Percentiles rank a stretch among this genome's conserved stretches.
Conservation (phyloP, 2,888 invertebrate genomes). For the Amblyteles armatorius region DNA sequence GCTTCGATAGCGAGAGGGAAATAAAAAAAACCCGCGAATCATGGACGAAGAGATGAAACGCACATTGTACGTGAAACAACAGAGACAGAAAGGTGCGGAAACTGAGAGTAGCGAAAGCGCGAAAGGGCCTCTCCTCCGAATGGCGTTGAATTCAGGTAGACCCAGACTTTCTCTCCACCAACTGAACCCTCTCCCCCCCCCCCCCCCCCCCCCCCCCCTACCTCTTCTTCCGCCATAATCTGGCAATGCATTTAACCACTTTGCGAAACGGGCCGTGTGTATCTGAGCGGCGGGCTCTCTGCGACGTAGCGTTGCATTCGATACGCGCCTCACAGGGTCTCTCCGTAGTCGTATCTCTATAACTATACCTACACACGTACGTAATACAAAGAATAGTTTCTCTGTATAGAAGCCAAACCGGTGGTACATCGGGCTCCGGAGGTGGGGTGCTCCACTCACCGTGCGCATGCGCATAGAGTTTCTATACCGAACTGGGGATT, state of each 20-base stretch:
- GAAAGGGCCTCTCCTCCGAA: constrained; percentile 45
- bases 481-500: constrained; percentile 59
- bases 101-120: constrained; percentile 34
- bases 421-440: constrained; percentile 21
- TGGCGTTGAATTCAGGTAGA: constrained; percentile 22
- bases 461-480: constrained; percentile 64
- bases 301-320: constrained; percentile 81
- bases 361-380: constrained; percentile 19
- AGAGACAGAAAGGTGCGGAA: constrained; percentile 16
- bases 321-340: constrained; percentile 75
- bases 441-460: constrained; percentile 62
- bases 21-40: constrained; percentile 56
- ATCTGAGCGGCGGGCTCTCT: constrained; percentile 69
- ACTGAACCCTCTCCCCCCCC: background rate
- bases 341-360: constrained; percentile 8
- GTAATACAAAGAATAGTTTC: constrained; percentile 42
- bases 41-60: constrained; percentile 68
- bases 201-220: constrained; percentile 22
- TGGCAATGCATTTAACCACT: constrained; percentile 84
- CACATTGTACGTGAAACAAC: constrained; percentile 17
- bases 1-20: constrained; percentile 38
- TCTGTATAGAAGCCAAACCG: background rate
- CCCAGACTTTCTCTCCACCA: constrained; percentile 13
- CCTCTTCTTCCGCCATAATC: constrained; percentile 75
- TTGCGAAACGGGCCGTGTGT: constrained; percentile 82